phyloP scores from a whole-genome alignment of 1,140 invertebrate genomes.

The Leptopilina clavipes region DNA sequence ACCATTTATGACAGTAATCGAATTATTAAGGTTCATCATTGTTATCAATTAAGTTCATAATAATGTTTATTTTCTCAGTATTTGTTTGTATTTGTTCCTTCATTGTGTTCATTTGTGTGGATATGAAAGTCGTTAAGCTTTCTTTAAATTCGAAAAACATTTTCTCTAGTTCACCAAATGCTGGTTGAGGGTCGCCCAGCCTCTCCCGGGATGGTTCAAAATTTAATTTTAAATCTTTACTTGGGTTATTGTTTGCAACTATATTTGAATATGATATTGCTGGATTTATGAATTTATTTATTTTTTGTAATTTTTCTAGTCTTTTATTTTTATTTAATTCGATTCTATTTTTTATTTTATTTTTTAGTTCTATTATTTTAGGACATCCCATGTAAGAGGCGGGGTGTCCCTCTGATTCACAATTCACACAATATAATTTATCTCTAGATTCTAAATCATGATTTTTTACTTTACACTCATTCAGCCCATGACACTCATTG shows the following conservation, averaged over 20 bases:
- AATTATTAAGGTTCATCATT: constrained; percentile 12
- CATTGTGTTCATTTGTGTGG: background rate
- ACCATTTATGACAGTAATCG: background rate
- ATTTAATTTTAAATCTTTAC: background rate
- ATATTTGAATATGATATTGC: background rate
- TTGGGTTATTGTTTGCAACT: background rate
- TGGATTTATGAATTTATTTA: background rate
- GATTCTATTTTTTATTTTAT: constrained; percentile 1
- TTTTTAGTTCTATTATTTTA: background rate
- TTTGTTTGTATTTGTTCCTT: background rate
- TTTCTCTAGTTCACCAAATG: background rate
- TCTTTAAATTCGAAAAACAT: background rate
- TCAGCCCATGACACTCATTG: constrained; percentile 19
- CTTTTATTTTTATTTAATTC: background rate
- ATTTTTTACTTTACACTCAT: constrained; percentile 36
- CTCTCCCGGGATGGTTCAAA: too few species aligned
- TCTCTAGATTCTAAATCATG: constrained; percentile 17
- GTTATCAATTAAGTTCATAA: background rate
- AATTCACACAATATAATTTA: constrained; percentile 41
- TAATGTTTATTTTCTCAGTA: background rate
- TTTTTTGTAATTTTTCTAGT: constrained; percentile 14
- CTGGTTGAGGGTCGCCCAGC: too few species aligned
- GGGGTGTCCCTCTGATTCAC: constrained; percentile 40
- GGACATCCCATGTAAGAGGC: constrained; percentile 48
- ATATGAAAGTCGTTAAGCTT: background rate